These are phyloP conservation scores for Hippocampus zosterae DNA, from an alignment of 2,113 vertebrate species.

Conservation along the genomic window DNA sequence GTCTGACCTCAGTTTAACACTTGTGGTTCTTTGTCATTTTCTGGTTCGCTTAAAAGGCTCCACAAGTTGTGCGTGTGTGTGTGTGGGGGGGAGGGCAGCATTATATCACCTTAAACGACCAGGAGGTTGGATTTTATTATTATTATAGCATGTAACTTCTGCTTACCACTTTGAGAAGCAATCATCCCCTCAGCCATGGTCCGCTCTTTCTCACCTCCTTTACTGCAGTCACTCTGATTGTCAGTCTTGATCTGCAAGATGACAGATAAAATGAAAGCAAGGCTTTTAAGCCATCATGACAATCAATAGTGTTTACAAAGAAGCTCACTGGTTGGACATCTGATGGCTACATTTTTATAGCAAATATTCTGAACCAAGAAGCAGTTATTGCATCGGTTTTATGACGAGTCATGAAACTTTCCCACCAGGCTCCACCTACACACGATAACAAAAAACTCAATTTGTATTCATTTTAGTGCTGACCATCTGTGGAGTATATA, in stretches of 20 bases:
- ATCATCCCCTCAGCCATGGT: slow-evolving; percentile 72
- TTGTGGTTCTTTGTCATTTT: slow-evolving; percentile 12
- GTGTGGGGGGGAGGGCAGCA: neutral
- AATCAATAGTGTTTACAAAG: slow-evolving; percentile 31
- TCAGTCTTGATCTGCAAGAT: slow-evolving; percentile 48
- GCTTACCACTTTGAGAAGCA: slow-evolving; percentile 74
- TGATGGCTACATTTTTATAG: slow-evolving; percentile 2
- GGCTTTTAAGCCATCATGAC: slow-evolving; percentile 7
- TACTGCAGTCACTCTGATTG: slow-evolving; percentile 24
- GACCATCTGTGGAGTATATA: too few relatives aligned
- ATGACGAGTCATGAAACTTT: neutral
- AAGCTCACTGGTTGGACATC: slow-evolving; percentile 17
- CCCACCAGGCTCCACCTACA: neutral
- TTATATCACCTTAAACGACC: slow-evolving; percentile 30
- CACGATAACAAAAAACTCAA: neutral
- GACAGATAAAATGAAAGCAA: slow-evolving; percentile 12
- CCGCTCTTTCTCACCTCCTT: slow-evolving; percentile 35
- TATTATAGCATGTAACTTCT: slow-evolving; percentile 21
- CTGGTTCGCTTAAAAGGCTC: neutral
- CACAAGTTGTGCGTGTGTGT: neutral
- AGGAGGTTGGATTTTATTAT: neutral
- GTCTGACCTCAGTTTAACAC: neutral
- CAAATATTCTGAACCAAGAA: neutral
- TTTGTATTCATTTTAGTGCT: neutral
- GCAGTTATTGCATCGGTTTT: neutral